Conservation (phyloP, 2,113 vertebrate genomes). For the Cochlearius cochlearius region DNA sequence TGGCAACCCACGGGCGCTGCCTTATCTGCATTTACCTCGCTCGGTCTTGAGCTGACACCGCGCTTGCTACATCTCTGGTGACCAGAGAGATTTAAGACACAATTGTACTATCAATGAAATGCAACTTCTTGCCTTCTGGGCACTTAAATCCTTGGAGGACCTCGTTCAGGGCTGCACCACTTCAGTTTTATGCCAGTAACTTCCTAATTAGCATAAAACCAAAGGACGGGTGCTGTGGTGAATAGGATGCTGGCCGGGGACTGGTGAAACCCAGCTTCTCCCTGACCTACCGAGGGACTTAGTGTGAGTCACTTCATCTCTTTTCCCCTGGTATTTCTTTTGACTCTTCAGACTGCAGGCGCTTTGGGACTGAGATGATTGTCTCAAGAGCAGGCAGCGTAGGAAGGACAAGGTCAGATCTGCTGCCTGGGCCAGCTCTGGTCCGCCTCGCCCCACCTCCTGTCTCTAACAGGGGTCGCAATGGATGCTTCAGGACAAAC, state of each 20-base stretch:
- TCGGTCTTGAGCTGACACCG: neutral
- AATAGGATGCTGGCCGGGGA: neutral
- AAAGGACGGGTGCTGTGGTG: neutral
- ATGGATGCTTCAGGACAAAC: neutral
- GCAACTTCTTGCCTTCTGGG: slow-evolving; percentile 40
- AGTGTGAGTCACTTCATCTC: neutral
- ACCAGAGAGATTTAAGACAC: slow-evolving; percentile 17
- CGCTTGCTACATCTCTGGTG: neutral
- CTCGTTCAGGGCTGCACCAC: neutral
- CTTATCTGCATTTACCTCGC: neutral
- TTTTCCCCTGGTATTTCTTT: neutral
- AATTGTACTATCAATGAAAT: slow-evolving; percentile 38
- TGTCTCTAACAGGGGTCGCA: neutral
- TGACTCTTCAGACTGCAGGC: neutral
- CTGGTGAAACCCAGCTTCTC: neutral
- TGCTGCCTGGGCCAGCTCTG: neutral
- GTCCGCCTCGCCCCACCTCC: rapidly evolving
- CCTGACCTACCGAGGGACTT: neutral
- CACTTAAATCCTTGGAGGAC: slow-evolving; percentile 16
- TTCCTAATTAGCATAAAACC: neutral
- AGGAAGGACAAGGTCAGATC: neutral
- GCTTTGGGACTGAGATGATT: neutral
- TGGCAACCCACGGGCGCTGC: rapidly evolving
- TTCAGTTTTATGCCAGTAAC: neutral
- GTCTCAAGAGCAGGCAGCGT: neutral